These are phyloP conservation scores for Octonoba sinensis DNA, from an alignment of 2,888 invertebrate species.

Conservation along the genomic window DNA sequence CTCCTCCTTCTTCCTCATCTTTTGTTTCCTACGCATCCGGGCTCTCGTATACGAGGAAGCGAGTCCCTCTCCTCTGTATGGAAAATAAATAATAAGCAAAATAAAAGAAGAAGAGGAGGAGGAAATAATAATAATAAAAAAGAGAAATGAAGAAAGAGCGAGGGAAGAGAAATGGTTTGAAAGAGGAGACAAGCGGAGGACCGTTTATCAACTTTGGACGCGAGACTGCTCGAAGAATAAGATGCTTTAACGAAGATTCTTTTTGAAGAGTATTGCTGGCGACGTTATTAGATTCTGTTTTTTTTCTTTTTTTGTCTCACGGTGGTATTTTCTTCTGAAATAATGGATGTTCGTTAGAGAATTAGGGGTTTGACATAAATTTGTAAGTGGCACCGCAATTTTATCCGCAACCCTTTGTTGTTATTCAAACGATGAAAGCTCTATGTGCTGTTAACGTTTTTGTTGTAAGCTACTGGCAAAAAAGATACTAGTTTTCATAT, in stretches of 20 bases:
- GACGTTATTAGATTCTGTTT: constrained; percentile 6
- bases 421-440: no score
- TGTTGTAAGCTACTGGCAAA: no score
- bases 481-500: no score
- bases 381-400: no score
- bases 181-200: constrained; percentile 46
- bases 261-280: constrained; percentile 6
- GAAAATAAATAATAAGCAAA: constrained; percentile 42
- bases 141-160: constrained; percentile 3
- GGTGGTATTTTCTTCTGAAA: no score
- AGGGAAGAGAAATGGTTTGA: constrained; percentile 52
- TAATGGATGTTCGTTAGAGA: no score
- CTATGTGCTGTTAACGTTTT: no score
- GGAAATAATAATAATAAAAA: constrained; percentile 13
- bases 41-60: constrained; percentile 17
- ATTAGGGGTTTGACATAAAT: no score
- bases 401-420: no score
- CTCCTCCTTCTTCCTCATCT: constrained; percentile 6
- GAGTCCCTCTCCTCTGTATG: constrained; percentile 13
- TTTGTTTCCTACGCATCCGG: constrained; percentile 48
- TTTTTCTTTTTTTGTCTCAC: no score
- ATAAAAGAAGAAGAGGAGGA: constrained; percentile 24
- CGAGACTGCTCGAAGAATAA: constrained; percentile 21
- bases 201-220: constrained; percentile 52
- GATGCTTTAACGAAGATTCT: constrained; percentile 48